Percentiles rank a stretch among this genome's conserved stretches.
Evolutionary conservation across 2,888 invertebrate genomes (phyloP).

Genomic region (Cryptocephalus primarius): DNA sequence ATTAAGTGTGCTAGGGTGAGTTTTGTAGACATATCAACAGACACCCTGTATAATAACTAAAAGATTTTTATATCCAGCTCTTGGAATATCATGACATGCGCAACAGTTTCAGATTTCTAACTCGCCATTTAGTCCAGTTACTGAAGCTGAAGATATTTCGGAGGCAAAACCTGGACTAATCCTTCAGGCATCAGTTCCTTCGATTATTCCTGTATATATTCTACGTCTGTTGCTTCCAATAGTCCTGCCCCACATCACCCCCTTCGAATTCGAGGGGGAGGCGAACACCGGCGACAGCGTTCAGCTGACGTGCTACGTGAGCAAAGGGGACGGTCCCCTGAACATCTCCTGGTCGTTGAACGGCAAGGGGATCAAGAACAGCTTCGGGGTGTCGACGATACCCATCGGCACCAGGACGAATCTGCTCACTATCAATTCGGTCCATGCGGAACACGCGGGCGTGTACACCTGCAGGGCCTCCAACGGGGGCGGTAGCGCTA

Average conservation of each 20-base stretch:
- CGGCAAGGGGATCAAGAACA: conserved; percentile 32
- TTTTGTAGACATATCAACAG: too few relatives aligned
- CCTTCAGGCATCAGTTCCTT: too few relatives aligned
- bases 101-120: too few relatives aligned
- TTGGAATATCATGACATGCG: too few relatives aligned
- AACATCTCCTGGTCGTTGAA: conserved; percentile 68
- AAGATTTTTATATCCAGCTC: too few relatives aligned
- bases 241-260: conserved; percentile 44
- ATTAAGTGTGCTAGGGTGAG: too few relatives aligned
- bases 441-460: conserved; percentile 56
- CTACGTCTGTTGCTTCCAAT: conserved; percentile 4
- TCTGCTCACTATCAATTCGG: conserved; percentile 50
- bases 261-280: conserved; percentile 48
- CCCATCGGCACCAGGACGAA: conserved; percentile 45
- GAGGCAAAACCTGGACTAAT: too few relatives aligned
- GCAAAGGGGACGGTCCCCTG: conserved; percentile 64
- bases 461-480: conserved; percentile 59
- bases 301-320: conserved; percentile 56
- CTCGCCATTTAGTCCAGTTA: too few relatives aligned
- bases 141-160: too few relatives aligned
- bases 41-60: too few relatives aligned
- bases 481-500: conserved; percentile 54
- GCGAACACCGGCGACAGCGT: conserved; percentile 58
- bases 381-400: conserved; percentile 24
- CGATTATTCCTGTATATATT: too few relatives aligned